Base-by-base conservation (phyloP, 2,797 vertebrate species). In the Ciconia nigra region DNA sequence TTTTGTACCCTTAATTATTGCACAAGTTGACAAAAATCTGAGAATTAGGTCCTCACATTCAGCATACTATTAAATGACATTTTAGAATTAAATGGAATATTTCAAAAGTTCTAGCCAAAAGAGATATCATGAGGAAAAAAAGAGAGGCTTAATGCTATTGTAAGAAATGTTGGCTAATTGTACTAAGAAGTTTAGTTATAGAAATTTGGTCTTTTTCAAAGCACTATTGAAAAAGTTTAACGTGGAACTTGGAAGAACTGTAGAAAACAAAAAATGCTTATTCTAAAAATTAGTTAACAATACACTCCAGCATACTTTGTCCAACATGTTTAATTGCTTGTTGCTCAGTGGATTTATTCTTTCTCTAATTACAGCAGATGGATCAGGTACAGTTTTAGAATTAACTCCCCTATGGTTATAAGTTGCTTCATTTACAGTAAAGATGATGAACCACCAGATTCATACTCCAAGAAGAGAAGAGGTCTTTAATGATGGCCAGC, bases 401-500 rank as follows among this genome's bases (percentile, higher is more conserved):
- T 73, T 90, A 51, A 83, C 33, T 44, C 95, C 85, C 76, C 79
- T 57, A 42, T 37, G 61, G 49, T 31, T 73, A 58, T 73, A 91
- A 88, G 46, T 83, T 61, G 74, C 83, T 95, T 94, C 80, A 80
- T 93, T 87, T 86, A 95, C 55, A 93, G 74, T 47, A 76, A 37
- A 77, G 74, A 63, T 29, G 94, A 72, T 0, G 7, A 57, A 72
- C 77, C 79, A 17, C 69, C 87, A 59, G 26, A 82, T 71, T 44
- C 42, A 87, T 49, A 70, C 31, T 91, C 90, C 92, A 18, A 8
- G 85, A 76, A 87, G 83, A 92, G 55, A 44, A n/a, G 28, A 66
- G 83, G 80, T 55, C 85, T 91, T 96, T 92, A 98, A 63, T 98
- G 98, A 92, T 98, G 98, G 33, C 93, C 94, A 42, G 71, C 94